Evolutionary conservation across 2,797 vertebrate species (phyloP).

Genomic region (Harpagifer antarcticus): DNA sequence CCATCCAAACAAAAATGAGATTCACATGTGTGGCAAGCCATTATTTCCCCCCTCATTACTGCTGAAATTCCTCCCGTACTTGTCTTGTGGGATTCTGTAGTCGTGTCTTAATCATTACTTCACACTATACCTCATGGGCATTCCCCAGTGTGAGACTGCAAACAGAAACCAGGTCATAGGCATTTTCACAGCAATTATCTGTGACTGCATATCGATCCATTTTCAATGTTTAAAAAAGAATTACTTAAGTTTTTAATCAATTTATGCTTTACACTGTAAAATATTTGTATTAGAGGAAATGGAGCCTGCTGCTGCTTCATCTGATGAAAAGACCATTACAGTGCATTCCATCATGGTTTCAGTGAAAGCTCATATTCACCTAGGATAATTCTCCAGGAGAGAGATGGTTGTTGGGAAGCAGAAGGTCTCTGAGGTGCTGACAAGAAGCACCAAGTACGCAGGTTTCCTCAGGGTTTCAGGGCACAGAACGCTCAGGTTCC

Average conservation of each 20-base stretch:
- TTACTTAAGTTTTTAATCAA: neutral
- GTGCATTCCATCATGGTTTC: conserved; percentile 58
- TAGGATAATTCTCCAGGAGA: conserved; percentile 63
- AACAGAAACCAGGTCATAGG: neutral
- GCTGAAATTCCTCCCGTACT: conserved; percentile 58
- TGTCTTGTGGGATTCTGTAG: conserved; percentile 47
- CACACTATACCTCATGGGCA: conserved; percentile 31
- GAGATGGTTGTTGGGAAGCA: conserved; percentile 66
- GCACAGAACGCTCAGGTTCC: conserved; percentile 38
- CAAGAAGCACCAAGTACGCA: conserved; percentile 54
- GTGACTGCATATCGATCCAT: neutral
- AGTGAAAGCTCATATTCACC: conserved; percentile 66
- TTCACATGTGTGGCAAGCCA: conserved; percentile 43
- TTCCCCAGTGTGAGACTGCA: conserved; percentile 20
- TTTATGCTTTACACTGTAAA: conserved; percentile 3
- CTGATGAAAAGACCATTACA: conserved; percentile 68
- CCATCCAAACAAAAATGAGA: conserved; percentile 17
- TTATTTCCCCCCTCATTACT: conserved; percentile 38
- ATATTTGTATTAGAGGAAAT: conserved; percentile 32
- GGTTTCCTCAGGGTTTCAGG: conserved; percentile 54
- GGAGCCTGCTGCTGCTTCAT: conserved; percentile 34
- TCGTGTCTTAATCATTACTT: conserved; percentile 32
- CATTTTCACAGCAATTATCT: conserved; percentile 28
- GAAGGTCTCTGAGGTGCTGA: conserved; percentile 70
- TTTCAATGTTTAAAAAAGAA: neutral